Conservation (phyloP, 35 echinoderm and acorn worm genomes). For the Apostichopus japonicus region DNA sequence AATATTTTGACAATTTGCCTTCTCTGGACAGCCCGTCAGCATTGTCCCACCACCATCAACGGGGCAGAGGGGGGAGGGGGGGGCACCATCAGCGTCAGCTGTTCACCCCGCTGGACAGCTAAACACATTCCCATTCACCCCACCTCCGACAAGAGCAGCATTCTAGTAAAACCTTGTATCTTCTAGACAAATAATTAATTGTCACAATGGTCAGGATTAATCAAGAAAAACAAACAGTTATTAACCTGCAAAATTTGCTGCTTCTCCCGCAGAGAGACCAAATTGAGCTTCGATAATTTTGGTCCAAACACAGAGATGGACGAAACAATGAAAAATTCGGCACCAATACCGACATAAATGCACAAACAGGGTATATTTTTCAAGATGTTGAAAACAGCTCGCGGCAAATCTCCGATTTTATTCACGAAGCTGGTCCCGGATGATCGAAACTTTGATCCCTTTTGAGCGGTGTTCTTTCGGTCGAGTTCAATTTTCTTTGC, state of each 20-base stretch:
- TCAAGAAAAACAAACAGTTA: too few species aligned
- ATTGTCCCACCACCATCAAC: slow-evolving; percentile 54
- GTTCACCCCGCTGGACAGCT: too few species aligned
- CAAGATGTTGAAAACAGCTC: slow-evolving; percentile 61
- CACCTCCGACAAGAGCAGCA: too few species aligned
- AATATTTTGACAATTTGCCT: too few species aligned
- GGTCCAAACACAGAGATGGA: slow-evolving; percentile 67
- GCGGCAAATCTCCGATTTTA: slow-evolving; percentile 55
- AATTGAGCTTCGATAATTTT: slow-evolving; percentile 80
- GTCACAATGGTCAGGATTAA: too few species aligned
- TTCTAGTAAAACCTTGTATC: too few species aligned
- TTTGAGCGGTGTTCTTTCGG: slow-evolving; percentile 30
- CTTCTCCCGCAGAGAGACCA: slow-evolving; percentile 50
- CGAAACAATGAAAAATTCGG: slow-evolving; percentile 65
- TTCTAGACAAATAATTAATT: too few species aligned
- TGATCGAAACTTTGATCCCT: slow-evolving; percentile 53
- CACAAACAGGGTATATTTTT: slow-evolving; percentile 73
- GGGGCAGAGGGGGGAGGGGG: slow-evolving; percentile 66
- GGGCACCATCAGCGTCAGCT: slow-evolving; percentile 48
- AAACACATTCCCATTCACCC: neutral
- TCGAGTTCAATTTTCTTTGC: slow-evolving; percentile 27
- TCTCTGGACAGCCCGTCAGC: too few species aligned
- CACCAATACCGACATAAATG: slow-evolving; percentile 20
- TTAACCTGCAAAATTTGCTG: slow-evolving; percentile 69
- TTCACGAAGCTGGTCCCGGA: slow-evolving; percentile 28